Evolutionary conservation across 1,140 invertebrate genomes (phyloP).

Genomic region (Metopolophium dirhodum): DNA sequence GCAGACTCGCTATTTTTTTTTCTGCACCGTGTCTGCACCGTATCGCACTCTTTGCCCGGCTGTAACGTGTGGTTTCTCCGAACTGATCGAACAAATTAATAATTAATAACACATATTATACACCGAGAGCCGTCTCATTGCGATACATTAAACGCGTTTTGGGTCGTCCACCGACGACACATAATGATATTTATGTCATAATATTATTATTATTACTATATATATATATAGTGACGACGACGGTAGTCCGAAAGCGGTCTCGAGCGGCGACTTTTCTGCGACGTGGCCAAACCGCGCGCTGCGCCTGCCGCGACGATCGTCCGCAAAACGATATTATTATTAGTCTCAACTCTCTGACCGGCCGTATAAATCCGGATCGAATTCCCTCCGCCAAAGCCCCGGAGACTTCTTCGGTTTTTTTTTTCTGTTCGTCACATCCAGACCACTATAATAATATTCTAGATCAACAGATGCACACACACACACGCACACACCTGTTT

Average conservation of each 20-base stretch:
- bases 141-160: background rate
- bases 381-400: background rate
- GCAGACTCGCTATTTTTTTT: background rate
- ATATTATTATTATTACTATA: background rate
- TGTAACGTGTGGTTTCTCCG: background rate
- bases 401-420: background rate
- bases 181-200: conserved; percentile 3
- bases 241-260: background rate
- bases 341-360: background rate
- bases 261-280: background rate
- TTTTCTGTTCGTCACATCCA: background rate
- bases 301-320: no score
- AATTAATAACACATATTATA: background rate
- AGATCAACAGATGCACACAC: background rate
- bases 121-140: background rate
- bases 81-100: background rate
- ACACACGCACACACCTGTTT: background rate
- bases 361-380: conserved; percentile 5
- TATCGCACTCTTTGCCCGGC: background rate
- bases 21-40: background rate
- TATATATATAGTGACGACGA: background rate
- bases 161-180: background rate
- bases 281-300: background rate
- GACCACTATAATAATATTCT: background rate
- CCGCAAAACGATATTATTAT: background rate